Evolutionary conservation across 2,113 vertebrate species (phyloP).

Genomic region (Tylochromis polylepis): DNA sequence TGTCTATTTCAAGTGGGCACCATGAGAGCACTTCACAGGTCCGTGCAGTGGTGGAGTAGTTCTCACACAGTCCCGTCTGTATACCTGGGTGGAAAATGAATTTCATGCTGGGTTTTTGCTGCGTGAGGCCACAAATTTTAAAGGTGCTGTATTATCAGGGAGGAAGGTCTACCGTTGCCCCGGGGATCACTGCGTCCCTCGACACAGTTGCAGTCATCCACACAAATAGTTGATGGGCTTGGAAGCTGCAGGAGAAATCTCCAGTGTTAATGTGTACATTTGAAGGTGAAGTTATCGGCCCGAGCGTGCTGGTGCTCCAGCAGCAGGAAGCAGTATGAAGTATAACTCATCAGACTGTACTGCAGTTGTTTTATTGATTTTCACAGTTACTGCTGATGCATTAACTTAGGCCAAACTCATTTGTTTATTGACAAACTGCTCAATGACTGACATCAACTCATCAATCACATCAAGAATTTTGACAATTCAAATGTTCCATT

Average conservation of each 20-base stretch:
- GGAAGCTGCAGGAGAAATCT: slow-evolving; percentile 33
- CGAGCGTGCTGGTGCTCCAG: not conserved
- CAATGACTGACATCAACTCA: no score
- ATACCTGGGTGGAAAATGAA: slow-evolving; percentile 55
- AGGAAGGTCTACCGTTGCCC: slow-evolving; percentile 24
- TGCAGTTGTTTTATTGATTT: no score
- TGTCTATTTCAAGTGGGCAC: slow-evolving; percentile 69
- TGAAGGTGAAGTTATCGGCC: not conserved
- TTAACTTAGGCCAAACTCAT: not conserved
- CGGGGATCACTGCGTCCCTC: slow-evolving; percentile 21
- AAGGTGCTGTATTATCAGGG: not conserved
- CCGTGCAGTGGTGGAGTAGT: slow-evolving; percentile 54
- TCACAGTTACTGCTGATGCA: not conserved
- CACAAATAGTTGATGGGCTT: slow-evolving; percentile 17
- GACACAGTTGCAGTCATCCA: slow-evolving; percentile 44
- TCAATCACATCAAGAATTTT: no score
- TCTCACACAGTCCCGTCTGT: slow-evolving; percentile 69
- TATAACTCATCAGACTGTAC: no score
- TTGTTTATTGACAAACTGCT: not conserved
- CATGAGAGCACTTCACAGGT: slow-evolving; percentile 73
- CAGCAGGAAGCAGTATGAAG: not conserved
- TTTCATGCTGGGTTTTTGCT: not conserved
- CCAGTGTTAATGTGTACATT: not conserved
- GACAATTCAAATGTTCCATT: no score
- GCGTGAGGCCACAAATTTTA: not conserved